Percentiles rank a stretch among this genome's conserved stretches.
Evolutionary conservation across 2,888 invertebrate species (phyloP).

Genomic region (Pantelozetes paolii): DNA sequence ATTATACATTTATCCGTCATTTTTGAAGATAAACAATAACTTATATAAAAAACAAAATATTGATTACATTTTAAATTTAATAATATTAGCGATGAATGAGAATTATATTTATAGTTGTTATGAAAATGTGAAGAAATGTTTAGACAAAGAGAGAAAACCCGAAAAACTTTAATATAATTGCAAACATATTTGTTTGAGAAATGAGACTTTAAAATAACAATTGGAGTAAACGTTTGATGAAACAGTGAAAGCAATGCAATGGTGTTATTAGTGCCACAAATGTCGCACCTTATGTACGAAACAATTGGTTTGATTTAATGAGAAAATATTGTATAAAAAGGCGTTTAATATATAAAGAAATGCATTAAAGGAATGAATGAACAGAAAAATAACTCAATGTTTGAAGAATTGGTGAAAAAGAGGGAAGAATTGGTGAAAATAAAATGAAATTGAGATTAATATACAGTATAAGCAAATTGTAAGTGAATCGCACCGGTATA

Average conservation of each 20-base stretch:
- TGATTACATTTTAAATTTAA: no score
- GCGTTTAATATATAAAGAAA: constrained; percentile 13
- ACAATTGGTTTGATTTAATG: no score
- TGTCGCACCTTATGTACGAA: constrained; percentile 24
- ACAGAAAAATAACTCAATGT: neutral
- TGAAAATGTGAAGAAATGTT: neutral
- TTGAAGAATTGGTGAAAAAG: neutral
- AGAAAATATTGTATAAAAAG: neutral
- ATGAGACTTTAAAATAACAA: constrained; percentile 6
- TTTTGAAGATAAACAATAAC: neutral
- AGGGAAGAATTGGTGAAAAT: no score
- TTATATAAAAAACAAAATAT: no score
- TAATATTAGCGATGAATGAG: no score
- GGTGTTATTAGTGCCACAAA: constrained; percentile 24
- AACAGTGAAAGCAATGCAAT: neutral
- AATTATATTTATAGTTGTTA: neutral
- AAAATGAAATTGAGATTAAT: no score
- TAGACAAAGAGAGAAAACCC: neutral
- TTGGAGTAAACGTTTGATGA: neutral
- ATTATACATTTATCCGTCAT: neutral
- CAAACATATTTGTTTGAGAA: neutral
- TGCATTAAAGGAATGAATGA: neutral
- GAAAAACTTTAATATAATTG: neutral
- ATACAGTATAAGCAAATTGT: no score
- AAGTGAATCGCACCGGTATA: neutral